Conservation (phyloP, 2,888 invertebrate species). For the Synanthedon vespiformis region DNA sequence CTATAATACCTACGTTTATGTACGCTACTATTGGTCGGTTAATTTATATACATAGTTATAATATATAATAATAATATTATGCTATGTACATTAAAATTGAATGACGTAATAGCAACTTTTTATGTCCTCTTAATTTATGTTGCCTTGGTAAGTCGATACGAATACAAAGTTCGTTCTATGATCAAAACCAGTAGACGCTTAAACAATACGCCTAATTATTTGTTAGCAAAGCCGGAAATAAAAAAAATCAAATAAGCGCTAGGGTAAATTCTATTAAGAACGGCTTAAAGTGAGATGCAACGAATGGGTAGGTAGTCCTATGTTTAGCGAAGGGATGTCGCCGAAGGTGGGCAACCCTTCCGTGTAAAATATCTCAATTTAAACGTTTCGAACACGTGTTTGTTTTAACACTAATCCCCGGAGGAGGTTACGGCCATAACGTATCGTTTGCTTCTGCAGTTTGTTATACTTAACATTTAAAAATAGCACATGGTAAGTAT, state of each 20-base stretch:
- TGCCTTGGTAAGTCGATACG: slow-evolving; percentile 44
- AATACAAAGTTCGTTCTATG: slow-evolving; percentile 33
- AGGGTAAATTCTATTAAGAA: slow-evolving; percentile 49
- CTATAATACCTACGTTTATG: slow-evolving; percentile 4
- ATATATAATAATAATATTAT: background rate
- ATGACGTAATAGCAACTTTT: slow-evolving; percentile 11
- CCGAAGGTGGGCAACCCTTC: slow-evolving; percentile 52
- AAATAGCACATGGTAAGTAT: no score
- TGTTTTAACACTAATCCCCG: slow-evolving; percentile 46
- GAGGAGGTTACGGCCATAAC: slow-evolving; percentile 37
- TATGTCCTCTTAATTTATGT: slow-evolving; percentile 35
- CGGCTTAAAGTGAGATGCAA: slow-evolving; percentile 43
- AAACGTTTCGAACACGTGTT: slow-evolving; percentile 61
- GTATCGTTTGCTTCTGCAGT: slow-evolving; percentile 38
- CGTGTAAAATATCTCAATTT: slow-evolving; percentile 59
- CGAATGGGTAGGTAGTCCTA: slow-evolving; percentile 33
- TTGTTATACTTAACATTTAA: slow-evolving; percentile 5
- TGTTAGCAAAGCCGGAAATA: slow-evolving; percentile 45
- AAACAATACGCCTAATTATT: slow-evolving; percentile 17
- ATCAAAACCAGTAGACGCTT: slow-evolving; percentile 8
- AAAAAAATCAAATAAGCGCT: slow-evolving; percentile 42
- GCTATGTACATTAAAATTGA: slow-evolving; percentile 6
- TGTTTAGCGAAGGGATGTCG: slow-evolving; percentile 53
- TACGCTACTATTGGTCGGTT: slow-evolving; percentile 4
- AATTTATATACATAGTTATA: slow-evolving; percentile 11